A percentile compares a stretch with the other conserved stretches of the same genome.
These are phyloP conservation scores for Macrochelys suwanniensis DNA, from an alignment of 2,797 vertebrate species.

Conservation along the genomic window DNA sequence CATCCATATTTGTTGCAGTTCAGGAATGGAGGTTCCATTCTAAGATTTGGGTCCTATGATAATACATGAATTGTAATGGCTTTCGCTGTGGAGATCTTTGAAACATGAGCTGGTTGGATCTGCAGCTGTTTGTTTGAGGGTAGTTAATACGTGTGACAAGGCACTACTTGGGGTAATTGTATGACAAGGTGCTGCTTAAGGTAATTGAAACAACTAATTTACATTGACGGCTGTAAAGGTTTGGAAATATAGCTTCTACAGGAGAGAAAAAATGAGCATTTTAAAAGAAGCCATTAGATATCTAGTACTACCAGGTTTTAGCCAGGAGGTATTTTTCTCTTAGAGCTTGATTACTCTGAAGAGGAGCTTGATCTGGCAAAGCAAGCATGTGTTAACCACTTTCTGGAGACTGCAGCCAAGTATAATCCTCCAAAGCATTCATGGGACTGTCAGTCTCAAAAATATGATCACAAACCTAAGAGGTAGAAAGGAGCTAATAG, in stretches of 20 bases:
- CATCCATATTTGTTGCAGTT: not conserved
- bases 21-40: not conserved
- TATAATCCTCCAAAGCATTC: not conserved
- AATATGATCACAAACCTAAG: not conserved
- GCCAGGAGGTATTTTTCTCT: not conserved
- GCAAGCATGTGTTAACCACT: not conserved
- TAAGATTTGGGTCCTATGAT: not conserved
- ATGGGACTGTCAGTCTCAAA: not conserved
- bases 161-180: not conserved
- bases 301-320: not conserved
- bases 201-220: not conserved
- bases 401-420: not conserved
- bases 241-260: not conserved
- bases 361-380: not conserved
- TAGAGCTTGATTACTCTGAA: not conserved
- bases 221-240: not conserved
- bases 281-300: not conserved
- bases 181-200: not conserved
- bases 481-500: not conserved
- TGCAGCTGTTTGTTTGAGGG: not conserved
- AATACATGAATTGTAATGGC: not conserved
- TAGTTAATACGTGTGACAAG: not conserved
- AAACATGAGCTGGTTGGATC: not conserved
- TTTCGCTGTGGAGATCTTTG: not conserved
- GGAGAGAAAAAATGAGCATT: not conserved